Evolutionary conservation across 2,113 vertebrate genomes (phyloP).

Genomic region (Bos indicus): DNA sequence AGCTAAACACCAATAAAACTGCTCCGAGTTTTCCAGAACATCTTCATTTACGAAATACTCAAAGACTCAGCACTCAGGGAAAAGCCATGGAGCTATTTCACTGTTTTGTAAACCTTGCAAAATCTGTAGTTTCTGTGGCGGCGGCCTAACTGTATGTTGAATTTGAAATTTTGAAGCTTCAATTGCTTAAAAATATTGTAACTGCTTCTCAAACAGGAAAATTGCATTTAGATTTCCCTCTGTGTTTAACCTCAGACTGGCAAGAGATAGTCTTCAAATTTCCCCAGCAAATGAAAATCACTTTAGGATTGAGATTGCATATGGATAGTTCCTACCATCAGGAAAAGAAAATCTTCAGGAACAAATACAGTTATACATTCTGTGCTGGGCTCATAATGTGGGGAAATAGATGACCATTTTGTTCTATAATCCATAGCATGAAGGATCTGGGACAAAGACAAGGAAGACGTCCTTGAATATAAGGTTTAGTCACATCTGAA

Average conservation of each 20-base stretch:
- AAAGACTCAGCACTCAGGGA: not conserved
- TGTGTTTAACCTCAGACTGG: constrained; percentile 71
- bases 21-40: constrained; percentile 19
- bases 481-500: constrained; percentile 41
- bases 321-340: constrained; percentile 38
- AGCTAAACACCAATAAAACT: constrained; percentile 35
- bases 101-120: constrained; percentile 64
- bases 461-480: constrained; percentile 45
- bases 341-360: constrained; percentile 59
- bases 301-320: constrained; percentile 65
- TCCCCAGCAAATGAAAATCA: constrained; percentile 68
- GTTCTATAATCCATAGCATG: constrained; percentile 26
- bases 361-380: constrained; percentile 38
- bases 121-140: constrained; percentile 4
- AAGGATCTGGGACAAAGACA: constrained; percentile 43
- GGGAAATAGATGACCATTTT: constrained; percentile 44
- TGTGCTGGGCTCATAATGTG: not conserved
- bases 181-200: constrained; percentile 74
- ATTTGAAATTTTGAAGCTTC: constrained; percentile 68
- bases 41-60: constrained; percentile 29
- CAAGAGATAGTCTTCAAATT: constrained; percentile 68
- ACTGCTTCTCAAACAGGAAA: constrained; percentile 71
- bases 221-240: constrained; percentile 67
- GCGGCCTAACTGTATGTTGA: constrained; percentile 54
- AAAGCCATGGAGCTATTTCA: not conserved